Conservation (phyloP, 2,797 vertebrate genomes). For the Crypturellus tataupa region DNA sequence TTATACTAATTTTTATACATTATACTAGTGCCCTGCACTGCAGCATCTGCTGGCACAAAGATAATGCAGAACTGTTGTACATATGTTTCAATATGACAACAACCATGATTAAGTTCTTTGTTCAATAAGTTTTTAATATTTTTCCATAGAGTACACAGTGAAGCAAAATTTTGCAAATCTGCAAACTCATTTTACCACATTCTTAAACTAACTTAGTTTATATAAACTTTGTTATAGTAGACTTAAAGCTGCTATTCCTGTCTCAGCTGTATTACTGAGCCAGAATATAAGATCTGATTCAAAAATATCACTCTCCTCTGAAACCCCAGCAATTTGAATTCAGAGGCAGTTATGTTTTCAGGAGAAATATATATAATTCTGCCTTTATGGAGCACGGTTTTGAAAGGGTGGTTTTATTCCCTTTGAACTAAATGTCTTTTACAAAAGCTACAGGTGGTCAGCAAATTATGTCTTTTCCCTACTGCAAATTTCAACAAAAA, state of each 20-base stretch:
- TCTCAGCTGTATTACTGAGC: neutral
- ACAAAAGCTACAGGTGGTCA: no score
- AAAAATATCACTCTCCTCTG: neutral
- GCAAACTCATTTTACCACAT: neutral
- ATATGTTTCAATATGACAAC: neutral
- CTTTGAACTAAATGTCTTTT: no score
- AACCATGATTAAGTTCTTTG: neutral
- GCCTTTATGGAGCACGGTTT: no score
- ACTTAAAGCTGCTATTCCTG: neutral
- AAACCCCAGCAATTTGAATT: neutral
- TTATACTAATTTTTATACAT: neutral
- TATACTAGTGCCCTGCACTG: neutral
- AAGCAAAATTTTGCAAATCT: neutral
- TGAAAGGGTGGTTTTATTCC: no score
- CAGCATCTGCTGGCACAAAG: neutral
- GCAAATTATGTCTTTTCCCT: no score
- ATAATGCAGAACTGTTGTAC: neutral
- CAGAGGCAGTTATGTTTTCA: neutral
- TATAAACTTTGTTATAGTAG: neutral
- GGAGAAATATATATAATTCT: neutral
- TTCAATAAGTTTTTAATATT: neutral
- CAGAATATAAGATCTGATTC: neutral
- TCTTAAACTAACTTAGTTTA: neutral
- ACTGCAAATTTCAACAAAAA: no score
- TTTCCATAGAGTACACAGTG: neutral